phyloP scores from a whole-genome alignment of 2,797 vertebrate genomes.

The Gambelia wislizenii region DNA sequence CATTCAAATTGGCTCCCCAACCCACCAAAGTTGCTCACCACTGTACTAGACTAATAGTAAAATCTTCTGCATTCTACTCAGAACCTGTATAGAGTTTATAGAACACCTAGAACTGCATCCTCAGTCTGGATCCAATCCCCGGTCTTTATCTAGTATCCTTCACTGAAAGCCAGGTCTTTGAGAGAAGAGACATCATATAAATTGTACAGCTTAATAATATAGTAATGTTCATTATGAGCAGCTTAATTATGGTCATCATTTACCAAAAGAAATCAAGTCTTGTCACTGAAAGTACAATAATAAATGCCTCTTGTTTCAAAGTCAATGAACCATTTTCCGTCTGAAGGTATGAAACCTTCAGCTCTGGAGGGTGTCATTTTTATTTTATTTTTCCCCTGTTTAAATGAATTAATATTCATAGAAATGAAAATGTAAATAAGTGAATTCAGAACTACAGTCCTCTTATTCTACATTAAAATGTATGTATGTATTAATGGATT shows the following conservation, averaged over 20 bases:
- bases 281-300: slow-evolving; percentile 77
- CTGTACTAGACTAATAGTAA: too few relatives aligned
- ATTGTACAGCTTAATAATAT: slow-evolving; percentile 77
- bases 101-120: too few relatives aligned
- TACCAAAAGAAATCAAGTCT: slow-evolving; percentile 71
- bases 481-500: slow-evolving; percentile 46
- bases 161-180: slow-evolving; percentile 70
- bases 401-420: slow-evolving; percentile 73
- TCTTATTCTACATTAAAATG: slow-evolving; percentile 49
- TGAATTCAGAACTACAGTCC: slow-evolving; percentile 41
- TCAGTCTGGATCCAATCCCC: slow-evolving; percentile 36
- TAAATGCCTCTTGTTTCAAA: slow-evolving; percentile 76
- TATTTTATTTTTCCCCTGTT: slow-evolving; percentile 65
- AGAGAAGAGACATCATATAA: slow-evolving; percentile 71
- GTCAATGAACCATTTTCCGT: slow-evolving; percentile 70
- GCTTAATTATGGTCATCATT: slow-evolving; percentile 80
- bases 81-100: too few relatives aligned
- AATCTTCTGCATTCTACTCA: too few relatives aligned
- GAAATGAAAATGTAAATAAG: slow-evolving; percentile 71
- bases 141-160: slow-evolving; percentile 61
- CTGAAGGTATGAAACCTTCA: slow-evolving; percentile 58
- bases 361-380: slow-evolving; percentile 56
- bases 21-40: too few relatives aligned
- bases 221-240: slow-evolving; percentile 75
- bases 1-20: too few relatives aligned